Evolutionary conservation across 37 sponge, comb jelly and placozoan genomes (phyloP), one percentile per base, ranked within the genome.

Genomic region (Haliclona indistincta): DNA sequence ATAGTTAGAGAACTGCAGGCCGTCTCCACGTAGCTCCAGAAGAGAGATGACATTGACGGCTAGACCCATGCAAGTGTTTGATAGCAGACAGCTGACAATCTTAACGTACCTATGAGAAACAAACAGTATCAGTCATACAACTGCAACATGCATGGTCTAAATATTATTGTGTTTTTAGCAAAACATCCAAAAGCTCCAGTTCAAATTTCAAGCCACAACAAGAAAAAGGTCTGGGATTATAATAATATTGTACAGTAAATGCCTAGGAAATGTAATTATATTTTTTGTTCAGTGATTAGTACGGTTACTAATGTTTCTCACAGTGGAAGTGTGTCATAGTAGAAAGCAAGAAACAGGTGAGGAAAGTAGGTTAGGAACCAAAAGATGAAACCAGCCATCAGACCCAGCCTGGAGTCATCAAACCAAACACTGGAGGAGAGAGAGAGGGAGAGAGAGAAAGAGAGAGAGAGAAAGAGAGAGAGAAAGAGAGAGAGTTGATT

Each of bases 1-100:
- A 43, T 70, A 56, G 66, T 91, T 91, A 25, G 44, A 30, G 38
- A 65, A 91, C 53, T 36, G 68, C 2, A 91, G 51, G 4, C 92
- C 92, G 70, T 28, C 68, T 44, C 28, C 25, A 58, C 68, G 42
- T 15, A 68, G 68, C 44, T 68, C 68, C 68, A 68, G 35, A 2
- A 26, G 11, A 3, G 68, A 22, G n/a, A 68, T 4, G 44, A 42
- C 68, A 4, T 53, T 43, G 15, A 42, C 33, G 1, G 35, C 73
- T 36, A 71, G 32, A 23, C 73, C 73, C n/a, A 71, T 28, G 32
- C 73, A 71, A 2, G 73, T 71, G 30, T 71, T 71, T 17, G 73
- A 51, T 3, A 71, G 4, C 1, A 71, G 22, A 8, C 67, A 66
- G 17, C 6, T 7, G n/a, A 19, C 43, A 26, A 66, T 34, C 39